Base-by-base conservation (phyloP, 1,140 invertebrate species). In the Lanistes nyassanus region DNA sequence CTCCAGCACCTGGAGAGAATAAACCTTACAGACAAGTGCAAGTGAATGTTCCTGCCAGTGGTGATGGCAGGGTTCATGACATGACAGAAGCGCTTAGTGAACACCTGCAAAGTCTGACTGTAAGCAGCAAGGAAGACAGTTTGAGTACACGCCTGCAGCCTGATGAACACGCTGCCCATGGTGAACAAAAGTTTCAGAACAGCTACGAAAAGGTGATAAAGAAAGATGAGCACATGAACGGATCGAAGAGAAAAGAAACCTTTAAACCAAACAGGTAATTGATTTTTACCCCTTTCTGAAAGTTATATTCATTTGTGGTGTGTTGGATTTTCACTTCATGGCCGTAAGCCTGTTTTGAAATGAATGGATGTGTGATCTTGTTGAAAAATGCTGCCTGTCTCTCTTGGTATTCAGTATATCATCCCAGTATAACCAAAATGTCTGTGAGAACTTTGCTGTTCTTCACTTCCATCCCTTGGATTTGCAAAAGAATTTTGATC, bases 211-310 rank as follows among this genome's bases (percentile, higher is more conserved):
- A 16, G 2, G 56, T 64, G 26, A 69, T 70, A 42, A 36, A 69
- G 58, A 76, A 55, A 56, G 55, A 64, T 5, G 23, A n/a, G n/a
- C n/a, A n/a, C n/a, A n/a, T 56, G 36, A 65, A 56, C 36, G 29
- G 55, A 34, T 34, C 0, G 36, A 36, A 36, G 16, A 69, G 67
- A 11, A 42, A 53, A 31, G 37, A 11, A 9, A 39, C 55, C 7
- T 69, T 70, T 39, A 74, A 70, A 74, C 76, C 76, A 3, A 74
- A 77, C 34, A 68, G 67, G 76, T 77, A 68, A 68, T 34, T 53
- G 55, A 4, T 31, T 9, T 7, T 42, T 69, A 11, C 39, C 42
- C 5, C 5, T n/a, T 53, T 51, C n/a, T n/a, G 21, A n/a, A n/a
- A n/a, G n/a, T 47, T 2, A 42, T 31, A n/a, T 53, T 39, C 42